Evolutionary conservation across 2,113 vertebrate genomes (phyloP), one percentile per base, ranked within the genome.

Genomic region (Eublepharis macularius): DNA sequence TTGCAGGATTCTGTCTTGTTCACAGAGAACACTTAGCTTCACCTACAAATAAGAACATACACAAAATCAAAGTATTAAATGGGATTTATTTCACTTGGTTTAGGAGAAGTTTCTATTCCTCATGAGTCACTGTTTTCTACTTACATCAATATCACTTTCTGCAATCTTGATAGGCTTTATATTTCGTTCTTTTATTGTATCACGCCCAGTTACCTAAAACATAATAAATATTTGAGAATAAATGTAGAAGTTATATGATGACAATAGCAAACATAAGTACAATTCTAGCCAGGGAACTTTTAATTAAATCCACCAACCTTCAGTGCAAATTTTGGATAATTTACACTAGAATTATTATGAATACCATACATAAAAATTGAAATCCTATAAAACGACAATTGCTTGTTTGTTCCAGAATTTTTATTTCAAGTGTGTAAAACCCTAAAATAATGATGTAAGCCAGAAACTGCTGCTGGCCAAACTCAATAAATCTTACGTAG

Each of bases 1-100:
- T 95, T 99, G 98, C 17, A 99, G 96, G 90, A 98, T 98, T 95
- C 98, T 97, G 94, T 99, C 99, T 94, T 99, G 98, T 95, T 99
- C 98, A 91, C 99, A 99, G 83, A 99, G 96, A 93, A 98, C 60
- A 29, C 98, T 99, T 90, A 99, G 93, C 91, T 99, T 99, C 87
- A 99, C 98, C 99, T 99, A 66, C 19, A 93, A 94, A 87, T 36
- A 17, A 94, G 86, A 89, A 86, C 10, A 65, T 29, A 36, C 2
- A 78, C 2, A 76, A 51, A 1, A 13, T 79, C 26, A 80, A 6
- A 86, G 39, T 81, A 84, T 68, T 85, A 88, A 0, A 14, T 88
- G 81, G 49, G 4, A 45, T 1, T 77, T 13, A 73, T 24, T 80
- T 60, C 24, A 24, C 41, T 78, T 65, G 32, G 13, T 24, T 80